Percentiles rank a stretch among this genome's conserved stretches.
phyloP scores from a whole-genome alignment of 2,797 vertebrate genomes.

The Acipenser oxyrinchus region DNA sequence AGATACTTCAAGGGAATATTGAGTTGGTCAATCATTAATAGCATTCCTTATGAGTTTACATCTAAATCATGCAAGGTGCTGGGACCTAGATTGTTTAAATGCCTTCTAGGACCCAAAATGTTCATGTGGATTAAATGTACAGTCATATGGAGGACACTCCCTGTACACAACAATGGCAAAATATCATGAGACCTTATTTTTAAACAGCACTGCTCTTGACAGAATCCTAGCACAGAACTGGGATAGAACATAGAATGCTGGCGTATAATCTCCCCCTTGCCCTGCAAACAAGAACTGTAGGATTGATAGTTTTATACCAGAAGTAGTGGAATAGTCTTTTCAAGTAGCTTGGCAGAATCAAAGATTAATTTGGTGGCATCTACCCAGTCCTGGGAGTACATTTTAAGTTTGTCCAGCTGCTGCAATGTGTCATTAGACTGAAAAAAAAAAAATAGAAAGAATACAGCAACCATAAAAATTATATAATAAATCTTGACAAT shows the following conservation, averaged over 20 bases:
- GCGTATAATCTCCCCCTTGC: background rate
- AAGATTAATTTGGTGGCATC: slow-evolving; percentile 65
- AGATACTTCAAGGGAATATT: background rate
- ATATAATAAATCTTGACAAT: no score
- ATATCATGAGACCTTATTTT: no score
- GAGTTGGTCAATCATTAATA: background rate
- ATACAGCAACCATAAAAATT: background rate
- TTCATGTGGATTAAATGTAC: no score
- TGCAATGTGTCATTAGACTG: slow-evolving; percentile 82
- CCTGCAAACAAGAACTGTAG: background rate
- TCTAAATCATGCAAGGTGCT: no score
- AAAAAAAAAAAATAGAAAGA: slow-evolving; percentile 26
- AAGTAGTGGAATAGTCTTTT: slow-evolving; percentile 72
- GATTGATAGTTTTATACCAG: slow-evolving; percentile 56
- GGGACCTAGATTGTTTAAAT: no score
- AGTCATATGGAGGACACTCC: no score
- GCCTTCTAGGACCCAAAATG: no score
- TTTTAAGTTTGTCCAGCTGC: slow-evolving; percentile 73
- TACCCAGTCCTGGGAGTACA: slow-evolving; percentile 79
- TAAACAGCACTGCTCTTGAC: background rate
- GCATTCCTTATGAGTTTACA: no score
- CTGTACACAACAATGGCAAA: no score
- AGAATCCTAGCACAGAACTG: background rate
- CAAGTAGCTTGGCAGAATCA: slow-evolving; percentile 62
- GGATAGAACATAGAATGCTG: background rate